Evolutionary conservation across 2,113 vertebrate genomes (phyloP).

Genomic region (Nothobranchius furzeri): DNA sequence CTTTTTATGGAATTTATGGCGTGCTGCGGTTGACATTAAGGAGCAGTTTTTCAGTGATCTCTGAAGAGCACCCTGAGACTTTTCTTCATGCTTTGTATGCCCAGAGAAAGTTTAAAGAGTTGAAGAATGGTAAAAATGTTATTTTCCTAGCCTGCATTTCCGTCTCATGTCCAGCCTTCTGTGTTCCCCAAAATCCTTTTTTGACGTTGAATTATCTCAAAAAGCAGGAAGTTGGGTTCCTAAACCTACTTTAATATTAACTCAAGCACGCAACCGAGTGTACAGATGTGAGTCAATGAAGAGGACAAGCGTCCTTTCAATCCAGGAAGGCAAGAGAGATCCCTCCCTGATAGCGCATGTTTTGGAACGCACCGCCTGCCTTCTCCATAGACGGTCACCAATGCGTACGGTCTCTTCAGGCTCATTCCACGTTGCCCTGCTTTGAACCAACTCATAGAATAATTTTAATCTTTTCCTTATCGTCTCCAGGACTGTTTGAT

Average conservation of each 20-base stretch:
- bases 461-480: conserved; percentile 76
- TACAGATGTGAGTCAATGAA: conserved; percentile 74
- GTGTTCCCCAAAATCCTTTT: conserved; percentile 57
- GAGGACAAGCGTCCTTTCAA: conserved; percentile 71
- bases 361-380: conserved; percentile 60
- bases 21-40: conserved; percentile 46
- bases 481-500: conserved; percentile 69
- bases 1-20: conserved; percentile 37
- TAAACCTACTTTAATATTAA: conserved; percentile 78
- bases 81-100: conserved; percentile 16
- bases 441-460: conserved; percentile 76
- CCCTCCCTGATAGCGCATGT: conserved; percentile 60
- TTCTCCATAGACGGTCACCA: conserved; percentile 60
- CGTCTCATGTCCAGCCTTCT: conserved; percentile 43
- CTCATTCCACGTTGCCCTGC: conserved; percentile 52
- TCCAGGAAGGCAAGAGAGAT: conserved; percentile 78
- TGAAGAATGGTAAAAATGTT: conserved; percentile 28
- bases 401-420: conserved; percentile 61
- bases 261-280: conserved; percentile 77
- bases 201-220: conserved; percentile 55
- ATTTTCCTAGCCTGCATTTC: conserved; percentile 61
- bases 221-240: conserved; percentile 71
- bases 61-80: conserved; percentile 26
- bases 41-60: conserved; percentile 25
- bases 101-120: conserved; percentile 51